Conservation (phyloP, 2,888 invertebrate genomes). For the Microplitis deprimator region DNA sequence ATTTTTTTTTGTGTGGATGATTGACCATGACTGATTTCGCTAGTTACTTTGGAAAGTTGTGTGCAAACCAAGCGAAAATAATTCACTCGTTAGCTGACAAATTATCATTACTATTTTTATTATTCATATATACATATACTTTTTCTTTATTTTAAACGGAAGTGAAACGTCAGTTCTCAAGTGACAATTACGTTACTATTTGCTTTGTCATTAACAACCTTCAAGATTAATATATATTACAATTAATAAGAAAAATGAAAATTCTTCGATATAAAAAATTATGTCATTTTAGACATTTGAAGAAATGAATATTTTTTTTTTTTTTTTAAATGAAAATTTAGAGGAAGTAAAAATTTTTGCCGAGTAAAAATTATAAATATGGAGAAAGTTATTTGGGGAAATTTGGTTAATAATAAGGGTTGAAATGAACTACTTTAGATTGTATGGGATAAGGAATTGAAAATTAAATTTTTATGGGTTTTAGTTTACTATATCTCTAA, state of each 20-base stretch:
- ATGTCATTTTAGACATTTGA: no score
- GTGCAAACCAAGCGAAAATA: not conserved
- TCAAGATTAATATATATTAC: not conserved
- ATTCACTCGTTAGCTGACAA: not conserved
- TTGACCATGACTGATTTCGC: slow-evolving; percentile 1
- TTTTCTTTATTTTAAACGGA: not conserved
- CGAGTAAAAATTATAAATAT: no score
- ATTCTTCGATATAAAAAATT: not conserved
- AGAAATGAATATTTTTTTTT: no score
- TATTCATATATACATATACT: no score
- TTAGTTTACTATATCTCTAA: no score
- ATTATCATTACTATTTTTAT: not conserved
- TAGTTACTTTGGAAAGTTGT: not conserved
- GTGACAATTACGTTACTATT: not conserved
- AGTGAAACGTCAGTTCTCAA: not conserved
- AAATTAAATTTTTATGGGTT: no score
- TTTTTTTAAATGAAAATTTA: no score
- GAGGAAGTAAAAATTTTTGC: no score
- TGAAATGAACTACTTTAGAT: no score
- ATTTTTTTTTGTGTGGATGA: not conserved
- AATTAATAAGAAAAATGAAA: not conserved
- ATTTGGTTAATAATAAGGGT: no score
- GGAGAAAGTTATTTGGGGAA: no score
- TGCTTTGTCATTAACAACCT: not conserved
- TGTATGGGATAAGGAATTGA: no score